Conservation (phyloP, 2,797 vertebrate genomes). For the Hyperoplus lanceolatus region DNA sequence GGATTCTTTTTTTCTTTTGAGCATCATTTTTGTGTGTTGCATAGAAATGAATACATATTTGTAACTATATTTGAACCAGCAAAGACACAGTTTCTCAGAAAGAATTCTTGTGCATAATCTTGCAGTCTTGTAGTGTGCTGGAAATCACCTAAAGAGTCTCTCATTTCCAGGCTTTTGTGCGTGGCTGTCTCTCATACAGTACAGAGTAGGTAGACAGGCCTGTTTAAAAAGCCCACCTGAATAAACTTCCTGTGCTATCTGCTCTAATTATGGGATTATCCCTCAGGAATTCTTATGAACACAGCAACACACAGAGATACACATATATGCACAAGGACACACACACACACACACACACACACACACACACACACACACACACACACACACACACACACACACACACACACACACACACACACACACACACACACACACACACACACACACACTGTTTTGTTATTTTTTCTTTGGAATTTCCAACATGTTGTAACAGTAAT, state of each 20-base stretch:
- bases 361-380: conserved; percentile 22
- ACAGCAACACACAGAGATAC: conserved; percentile 47
- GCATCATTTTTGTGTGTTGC: not conserved
- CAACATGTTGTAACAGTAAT: conserved; percentile 37
- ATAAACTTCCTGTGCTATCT: conserved; percentile 83
- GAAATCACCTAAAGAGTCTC: conserved; percentile 61
- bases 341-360: conserved; percentile 17
- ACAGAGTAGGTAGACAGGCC: conserved; percentile 59
- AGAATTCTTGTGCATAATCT: conserved; percentile 29
- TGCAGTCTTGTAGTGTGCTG: conserved; percentile 9
- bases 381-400: conserved; percentile 14
- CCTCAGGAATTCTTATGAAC: conserved; percentile 73
- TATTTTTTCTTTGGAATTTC: conserved; percentile 48
- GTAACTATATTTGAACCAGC: not conserved
- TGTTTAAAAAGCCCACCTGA: conserved; percentile 78
- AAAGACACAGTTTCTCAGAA: conserved; percentile 17
- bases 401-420: not conserved
- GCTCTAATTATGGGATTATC: conserved; percentile 82
- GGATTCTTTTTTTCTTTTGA: conserved; percentile 14
- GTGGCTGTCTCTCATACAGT: conserved; percentile 64
- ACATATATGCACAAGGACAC: conserved; percentile 30
- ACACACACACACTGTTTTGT: conserved; percentile 10
- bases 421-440: conserved; percentile 10
- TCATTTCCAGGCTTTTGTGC: conserved; percentile 55
- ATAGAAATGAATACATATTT: not conserved